Evolutionary conservation across 2,797 vertebrate genomes (phyloP).

Genomic region (Cercopithecus mitis): DNA sequence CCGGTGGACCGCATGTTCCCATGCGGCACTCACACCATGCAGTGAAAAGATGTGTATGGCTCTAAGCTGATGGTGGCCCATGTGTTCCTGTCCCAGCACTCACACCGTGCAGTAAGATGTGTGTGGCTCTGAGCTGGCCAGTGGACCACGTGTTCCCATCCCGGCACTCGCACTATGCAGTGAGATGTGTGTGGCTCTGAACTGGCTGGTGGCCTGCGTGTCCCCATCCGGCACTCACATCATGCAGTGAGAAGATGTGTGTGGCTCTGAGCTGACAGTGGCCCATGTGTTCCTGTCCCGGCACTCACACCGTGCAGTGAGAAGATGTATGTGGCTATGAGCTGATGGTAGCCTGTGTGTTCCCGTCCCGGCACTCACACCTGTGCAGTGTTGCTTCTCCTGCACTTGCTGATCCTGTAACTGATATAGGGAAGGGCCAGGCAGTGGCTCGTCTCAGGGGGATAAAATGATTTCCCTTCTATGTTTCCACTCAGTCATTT

Average conservation of each 20-base stretch:
- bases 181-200: not conserved
- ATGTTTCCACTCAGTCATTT: not conserved
- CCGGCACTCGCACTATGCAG: no score
- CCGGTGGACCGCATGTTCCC: accelerated
- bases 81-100: no score
- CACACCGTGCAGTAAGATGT: accelerated
- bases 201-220: accelerated
- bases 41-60: no score
- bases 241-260: no score
- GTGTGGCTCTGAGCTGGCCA: not conserved
- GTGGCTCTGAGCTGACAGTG: no score
- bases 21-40: no score
- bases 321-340: not conserved
- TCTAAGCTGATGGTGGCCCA: no score
- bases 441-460: not conserved
- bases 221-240: accelerated
- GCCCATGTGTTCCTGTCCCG: accelerated
- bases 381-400: not conserved
- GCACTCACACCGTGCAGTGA: not conserved
- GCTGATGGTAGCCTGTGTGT: accelerated
- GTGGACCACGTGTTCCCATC: no score
- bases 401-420: not conserved
- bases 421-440: not conserved
- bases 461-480: not conserved
- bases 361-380: not conserved